A percentile compares a stretch with the other conserved stretches of the same genome.
Conservation (phyloP, 2,888 invertebrate genomes). For the Bruchidius siliquastri region DNA sequence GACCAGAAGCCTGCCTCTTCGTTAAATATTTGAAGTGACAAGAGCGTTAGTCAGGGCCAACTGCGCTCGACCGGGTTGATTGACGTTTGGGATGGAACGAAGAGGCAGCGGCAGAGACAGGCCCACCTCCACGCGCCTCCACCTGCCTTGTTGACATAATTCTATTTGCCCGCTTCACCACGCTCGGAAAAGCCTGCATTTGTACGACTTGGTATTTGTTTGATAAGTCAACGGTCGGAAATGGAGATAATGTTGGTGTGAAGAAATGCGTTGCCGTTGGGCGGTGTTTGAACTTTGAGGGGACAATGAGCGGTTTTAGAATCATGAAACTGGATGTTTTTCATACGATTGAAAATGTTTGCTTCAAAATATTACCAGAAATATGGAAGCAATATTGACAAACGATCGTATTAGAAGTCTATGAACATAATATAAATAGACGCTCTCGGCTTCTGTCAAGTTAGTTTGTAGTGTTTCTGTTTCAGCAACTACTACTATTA, state of each 20-base stretch:
- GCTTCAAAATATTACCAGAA: too few relatives aligned
- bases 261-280: not conserved
- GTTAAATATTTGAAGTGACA: constrained; percentile 23
- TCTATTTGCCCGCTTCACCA: constrained; percentile 11
- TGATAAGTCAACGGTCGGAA: constrained; percentile 19
- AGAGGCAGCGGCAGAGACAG: too few relatives aligned
- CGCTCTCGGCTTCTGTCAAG: too few relatives aligned
- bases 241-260: not conserved
- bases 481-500: too few relatives aligned
- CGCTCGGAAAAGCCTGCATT: not conserved
- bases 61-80: not conserved
- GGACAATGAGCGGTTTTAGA: not conserved
- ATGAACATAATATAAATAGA: too few relatives aligned
- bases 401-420: too few relatives aligned
- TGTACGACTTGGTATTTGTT: constrained; percentile 12
- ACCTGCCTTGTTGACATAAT: constrained; percentile 22
- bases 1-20: constrained; percentile 15
- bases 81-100: too few relatives aligned
- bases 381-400: too few relatives aligned
- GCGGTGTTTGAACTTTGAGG: not conserved
- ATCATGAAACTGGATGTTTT: not conserved
- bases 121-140: not conserved
- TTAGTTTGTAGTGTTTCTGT: too few relatives aligned
- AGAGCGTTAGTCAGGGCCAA: constrained; percentile 2
- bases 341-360: too few relatives aligned